Percentiles rank a stretch among this genome's conserved stretches.
These are phyloP conservation scores for Hymenopus coronatus DNA, from an alignment of 2,888 invertebrate species.

Conservation along the genomic window DNA sequence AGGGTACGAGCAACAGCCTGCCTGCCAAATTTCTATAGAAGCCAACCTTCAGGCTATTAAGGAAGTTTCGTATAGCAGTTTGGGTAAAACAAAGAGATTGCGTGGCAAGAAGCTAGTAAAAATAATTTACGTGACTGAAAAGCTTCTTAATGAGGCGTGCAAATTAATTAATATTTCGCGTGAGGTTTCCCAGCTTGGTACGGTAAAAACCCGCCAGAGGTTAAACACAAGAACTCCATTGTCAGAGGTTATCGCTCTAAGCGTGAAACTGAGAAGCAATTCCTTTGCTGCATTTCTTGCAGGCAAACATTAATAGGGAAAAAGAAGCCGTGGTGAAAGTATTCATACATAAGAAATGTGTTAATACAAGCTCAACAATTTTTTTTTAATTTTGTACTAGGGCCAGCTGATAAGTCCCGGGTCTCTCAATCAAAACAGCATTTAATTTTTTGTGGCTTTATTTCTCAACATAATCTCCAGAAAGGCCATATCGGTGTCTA, in stretches of 20 bases:
- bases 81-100: neutral
- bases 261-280: neutral
- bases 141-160: neutral
- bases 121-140: neutral
- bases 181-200: neutral
- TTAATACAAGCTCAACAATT: too few relatives aligned
- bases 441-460: too few relatives aligned
- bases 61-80: neutral
- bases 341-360: too few relatives aligned
- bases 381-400: too few relatives aligned
- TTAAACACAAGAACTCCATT: neutral
- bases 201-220: neutral
- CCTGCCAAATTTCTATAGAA: neutral
- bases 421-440: too few relatives aligned
- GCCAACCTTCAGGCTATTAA: neutral
- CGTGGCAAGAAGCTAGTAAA: neutral
- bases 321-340: too few relatives aligned
- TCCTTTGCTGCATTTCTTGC: too few relatives aligned
- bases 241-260: neutral
- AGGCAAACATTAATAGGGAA: too few relatives aligned
- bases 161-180: neutral
- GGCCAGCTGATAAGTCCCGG: too few relatives aligned
- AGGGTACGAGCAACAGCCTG: neutral
- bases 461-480: too few relatives aligned
- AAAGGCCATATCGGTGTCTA: too few relatives aligned